Conservation (phyloP, 2,888 invertebrate species). For the Eupithecia subfuscata region DNA sequence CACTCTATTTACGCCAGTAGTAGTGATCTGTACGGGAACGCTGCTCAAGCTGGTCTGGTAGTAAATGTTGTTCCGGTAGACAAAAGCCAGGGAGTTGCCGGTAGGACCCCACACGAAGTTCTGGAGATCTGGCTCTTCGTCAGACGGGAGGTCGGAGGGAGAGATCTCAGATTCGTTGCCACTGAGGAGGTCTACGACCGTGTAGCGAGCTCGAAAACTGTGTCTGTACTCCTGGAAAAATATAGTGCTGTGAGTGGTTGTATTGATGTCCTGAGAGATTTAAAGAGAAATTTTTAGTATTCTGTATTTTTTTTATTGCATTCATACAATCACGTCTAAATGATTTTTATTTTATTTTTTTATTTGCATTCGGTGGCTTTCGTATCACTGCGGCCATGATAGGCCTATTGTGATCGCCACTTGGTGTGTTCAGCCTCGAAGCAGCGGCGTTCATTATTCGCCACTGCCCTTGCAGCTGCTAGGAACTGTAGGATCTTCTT, state of each 20-base stretch:
- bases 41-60: constrained; percentile 85
- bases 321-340: no score
- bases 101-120: constrained; percentile 91
- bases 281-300: no score
- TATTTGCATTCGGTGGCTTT: no score
- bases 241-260: background rate
- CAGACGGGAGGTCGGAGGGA: constrained; percentile 58
- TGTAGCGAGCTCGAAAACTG: constrained; percentile 90
- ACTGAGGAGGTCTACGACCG: constrained; percentile 86
- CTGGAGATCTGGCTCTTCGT: constrained; percentile 82
- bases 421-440: no score
- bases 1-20: constrained; percentile 83
- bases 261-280: no score
- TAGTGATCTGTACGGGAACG: constrained; percentile 84
- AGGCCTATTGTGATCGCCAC: no score
- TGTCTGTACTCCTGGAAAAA: constrained; percentile 89
- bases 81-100: constrained; percentile 89
- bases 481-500: no score
- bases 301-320: no score
- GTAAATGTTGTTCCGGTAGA: constrained; percentile 90
- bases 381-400: no score
- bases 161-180: constrained; percentile 64
- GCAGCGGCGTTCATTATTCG: no score
- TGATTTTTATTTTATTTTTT: no score
- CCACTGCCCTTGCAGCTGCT: no score